Base-by-base conservation (phyloP, 1,140 invertebrate species). In the Drosophila lowei region DNA sequence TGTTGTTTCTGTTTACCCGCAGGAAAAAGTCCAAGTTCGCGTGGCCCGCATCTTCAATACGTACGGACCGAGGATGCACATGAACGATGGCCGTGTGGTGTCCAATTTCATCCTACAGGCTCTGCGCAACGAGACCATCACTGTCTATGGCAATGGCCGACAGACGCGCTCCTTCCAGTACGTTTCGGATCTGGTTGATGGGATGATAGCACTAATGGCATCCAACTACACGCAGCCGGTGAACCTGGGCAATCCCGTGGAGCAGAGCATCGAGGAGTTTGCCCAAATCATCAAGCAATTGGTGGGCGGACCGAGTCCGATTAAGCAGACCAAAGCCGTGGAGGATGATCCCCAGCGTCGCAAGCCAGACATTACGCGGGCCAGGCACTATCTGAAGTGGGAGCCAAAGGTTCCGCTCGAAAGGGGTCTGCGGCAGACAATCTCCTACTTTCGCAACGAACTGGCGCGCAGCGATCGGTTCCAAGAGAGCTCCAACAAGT, bases 41-140 rank as follows among this genome's bases (percentile, higher is more conserved):
- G 98, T 99, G 23, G 99, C 99, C 0, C 93, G 99, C 72, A 99
- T 99, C 75, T 99, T 99, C 90, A 99, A 99, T 91, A 99, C 99
- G 0, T 99, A 98, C 92, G 99, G 99, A n/a, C 99, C 99, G 0
- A 92, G 99, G 89, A 99, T 99, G 99, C 98, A 99, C 89, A 98
- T 99, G 93, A 98, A 99, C 86, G 99, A 99, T 93, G 99, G 99
- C 5, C 93, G 99, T 44, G 99, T 99, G 3, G 99, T 99, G 0
- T 99, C 98, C 11, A 99, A 99, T 93, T 99, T 99, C 89, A 98
- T 99, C 72, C 94, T 99, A 48, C 99, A 99, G 93, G 97, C 98
- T 6, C 92, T 99, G 52, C 95, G 98, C 91, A 97, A 98, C 92
- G 94, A 99, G 90, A 96, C 97, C 6, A 98, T 99, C 43, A 99